Percentiles rank a stretch among this genome's conserved stretches.
Evolutionary conservation across 2,797 vertebrate species (phyloP).

Genomic region (Helicolenus hilgendorfi): DNA sequence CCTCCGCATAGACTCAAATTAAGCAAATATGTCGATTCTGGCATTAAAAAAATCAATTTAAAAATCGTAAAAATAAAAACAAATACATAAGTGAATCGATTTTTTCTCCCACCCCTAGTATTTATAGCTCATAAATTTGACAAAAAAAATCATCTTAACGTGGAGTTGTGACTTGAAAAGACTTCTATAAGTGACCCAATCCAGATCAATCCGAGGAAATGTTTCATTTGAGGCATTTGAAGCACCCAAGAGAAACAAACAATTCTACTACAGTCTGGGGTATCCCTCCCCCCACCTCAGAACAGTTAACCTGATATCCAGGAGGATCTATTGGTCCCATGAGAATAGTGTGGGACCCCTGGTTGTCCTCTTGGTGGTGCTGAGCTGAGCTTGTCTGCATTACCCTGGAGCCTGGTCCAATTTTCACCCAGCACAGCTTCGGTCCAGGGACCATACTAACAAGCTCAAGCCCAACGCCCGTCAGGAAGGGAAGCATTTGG

Average conservation of each 20-base stretch:
- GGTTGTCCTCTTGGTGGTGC: slow-evolving; percentile 48
- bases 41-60: too few relatives aligned
- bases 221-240: not conserved
- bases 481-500: slow-evolving; percentile 78
- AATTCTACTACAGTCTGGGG: not conserved
- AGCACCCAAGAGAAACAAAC: not conserved
- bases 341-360: slow-evolving; percentile 27
- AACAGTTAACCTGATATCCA: slow-evolving; percentile 48
- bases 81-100: too few relatives aligned
- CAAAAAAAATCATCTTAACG: not conserved
- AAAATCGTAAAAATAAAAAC: too few relatives aligned
- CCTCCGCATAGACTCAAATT: too few relatives aligned
- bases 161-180: not conserved
- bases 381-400: slow-evolving; percentile 55
- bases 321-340: slow-evolving; percentile 29
- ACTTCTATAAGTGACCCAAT: not conserved
- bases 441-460: slow-evolving; percentile 85
- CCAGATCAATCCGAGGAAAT: not conserved
- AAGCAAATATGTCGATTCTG: too few relatives aligned
- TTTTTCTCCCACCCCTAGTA: not conserved
- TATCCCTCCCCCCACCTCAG: slow-evolving; percentile 7
- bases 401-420: slow-evolving; percentile 76
- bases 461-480: slow-evolving; percentile 68
- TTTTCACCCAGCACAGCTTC: slow-evolving; percentile 74
- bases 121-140: not conserved